Percentiles rank a stretch among this genome's conserved stretches.
phyloP scores from a whole-genome alignment of 2,797 vertebrate species.

The Artibeus jamaicensis region DNA sequence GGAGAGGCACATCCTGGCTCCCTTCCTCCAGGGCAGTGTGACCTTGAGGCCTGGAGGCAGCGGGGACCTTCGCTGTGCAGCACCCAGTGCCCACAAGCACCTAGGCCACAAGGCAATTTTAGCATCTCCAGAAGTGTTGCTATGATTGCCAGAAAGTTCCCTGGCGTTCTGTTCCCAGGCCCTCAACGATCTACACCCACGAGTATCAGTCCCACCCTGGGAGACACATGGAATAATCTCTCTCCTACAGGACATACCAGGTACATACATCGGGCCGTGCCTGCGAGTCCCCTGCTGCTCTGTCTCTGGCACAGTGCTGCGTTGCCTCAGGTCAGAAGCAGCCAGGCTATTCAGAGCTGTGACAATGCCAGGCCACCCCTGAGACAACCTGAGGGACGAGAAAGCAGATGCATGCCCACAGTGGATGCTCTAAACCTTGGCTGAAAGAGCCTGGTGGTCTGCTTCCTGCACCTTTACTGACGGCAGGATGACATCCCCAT shows the following conservation, averaged over 20 bases:
- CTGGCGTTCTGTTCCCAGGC: neutral
- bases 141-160: neutral
- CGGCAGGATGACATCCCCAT: neutral
- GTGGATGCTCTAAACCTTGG: neutral
- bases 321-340: neutral
- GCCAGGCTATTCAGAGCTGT: neutral
- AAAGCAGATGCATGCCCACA: neutral
- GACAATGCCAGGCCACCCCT: neutral
- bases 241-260: neutral
- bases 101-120: neutral
- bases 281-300: neutral
- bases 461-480: neutral
- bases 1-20: no score
- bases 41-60: neutral
- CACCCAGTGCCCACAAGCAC: neutral
- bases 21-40: neutral
- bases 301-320: neutral
- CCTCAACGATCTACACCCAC: neutral
- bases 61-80: neutral
- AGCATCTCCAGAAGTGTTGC: neutral
- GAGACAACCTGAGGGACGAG: neutral
- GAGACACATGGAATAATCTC: neutral
- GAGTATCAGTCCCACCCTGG: neutral
- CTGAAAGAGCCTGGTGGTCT: neutral
- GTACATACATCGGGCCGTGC: accelerated